Percentiles rank a stretch among this genome's conserved stretches.
Conservation (phyloP, 2,113 vertebrate species). For the Alligator sinensis region DNA sequence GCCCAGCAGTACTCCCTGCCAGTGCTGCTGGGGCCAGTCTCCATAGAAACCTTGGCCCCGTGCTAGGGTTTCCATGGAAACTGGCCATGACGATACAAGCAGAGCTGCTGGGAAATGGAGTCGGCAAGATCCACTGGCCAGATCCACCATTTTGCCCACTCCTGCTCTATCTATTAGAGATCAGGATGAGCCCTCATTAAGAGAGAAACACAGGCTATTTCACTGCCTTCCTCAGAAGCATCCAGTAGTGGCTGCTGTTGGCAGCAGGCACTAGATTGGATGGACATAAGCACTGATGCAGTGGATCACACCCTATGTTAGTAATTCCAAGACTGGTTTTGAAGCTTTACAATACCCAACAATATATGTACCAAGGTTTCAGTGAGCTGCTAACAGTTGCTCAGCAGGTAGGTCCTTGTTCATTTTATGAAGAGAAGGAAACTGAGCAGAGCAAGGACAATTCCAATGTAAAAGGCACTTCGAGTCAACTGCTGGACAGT, state of each 20-base stretch:
- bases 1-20: no score
- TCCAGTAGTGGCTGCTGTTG: background rate
- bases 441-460: rapidly evolving
- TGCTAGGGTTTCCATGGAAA: no score
- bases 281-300: background rate
- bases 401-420: rapidly evolving
- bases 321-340: background rate
- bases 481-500: background rate
- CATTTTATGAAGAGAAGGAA: background rate
- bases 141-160: no score
- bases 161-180: background rate
- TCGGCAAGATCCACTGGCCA: no score
- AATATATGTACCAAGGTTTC: background rate
- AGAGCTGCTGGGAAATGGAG: no score
- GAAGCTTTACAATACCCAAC: rapidly evolving
- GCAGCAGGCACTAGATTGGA: rapidly evolving
- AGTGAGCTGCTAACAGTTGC: background rate
- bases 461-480: background rate
- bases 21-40: no score
- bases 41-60: no score
- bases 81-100: no score
- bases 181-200: background rate
- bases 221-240: background rate
- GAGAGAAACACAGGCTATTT: background rate
- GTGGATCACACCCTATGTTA: rapidly evolving